Percentiles rank a stretch among this genome's conserved stretches.
These are phyloP conservation scores for Harmothoe impar DNA, from an alignment of 2,888 invertebrate genomes.

Conservation along the genomic window DNA sequence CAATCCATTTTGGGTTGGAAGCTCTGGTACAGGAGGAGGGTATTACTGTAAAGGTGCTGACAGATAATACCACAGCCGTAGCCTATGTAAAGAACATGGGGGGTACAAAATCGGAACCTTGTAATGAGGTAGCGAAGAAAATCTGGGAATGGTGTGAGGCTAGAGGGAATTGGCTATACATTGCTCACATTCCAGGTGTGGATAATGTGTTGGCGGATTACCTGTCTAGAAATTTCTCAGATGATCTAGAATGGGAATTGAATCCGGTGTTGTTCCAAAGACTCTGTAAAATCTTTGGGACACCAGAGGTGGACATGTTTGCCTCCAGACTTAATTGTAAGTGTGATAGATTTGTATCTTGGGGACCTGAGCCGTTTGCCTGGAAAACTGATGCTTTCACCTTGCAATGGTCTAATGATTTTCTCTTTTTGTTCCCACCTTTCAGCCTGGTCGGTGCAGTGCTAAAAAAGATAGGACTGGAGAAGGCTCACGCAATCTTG, in stretches of 20 bases:
- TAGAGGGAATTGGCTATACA: background rate
- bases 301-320: background rate
- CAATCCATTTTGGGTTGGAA: background rate
- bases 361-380: no score
- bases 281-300: no score
- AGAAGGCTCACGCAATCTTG: background rate
- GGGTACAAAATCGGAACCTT: background rate
- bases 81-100: background rate
- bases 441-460: background rate
- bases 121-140: background rate
- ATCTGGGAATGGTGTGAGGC: background rate
- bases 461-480: background rate
- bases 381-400: no score
- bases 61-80: slow-evolving; percentile 8
- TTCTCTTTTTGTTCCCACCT: background rate
- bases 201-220: background rate
- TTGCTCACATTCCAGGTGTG: background rate
- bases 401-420: background rate
- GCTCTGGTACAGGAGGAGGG: background rate
- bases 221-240: background rate
- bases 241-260: background rate
- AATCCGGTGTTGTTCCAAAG: background rate
- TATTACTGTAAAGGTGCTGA: background rate
- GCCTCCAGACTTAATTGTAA: no score
- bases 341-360: no score